Conservation (phyloP, 2,888 invertebrate species). For the Pristionchus mayeri region DNA sequence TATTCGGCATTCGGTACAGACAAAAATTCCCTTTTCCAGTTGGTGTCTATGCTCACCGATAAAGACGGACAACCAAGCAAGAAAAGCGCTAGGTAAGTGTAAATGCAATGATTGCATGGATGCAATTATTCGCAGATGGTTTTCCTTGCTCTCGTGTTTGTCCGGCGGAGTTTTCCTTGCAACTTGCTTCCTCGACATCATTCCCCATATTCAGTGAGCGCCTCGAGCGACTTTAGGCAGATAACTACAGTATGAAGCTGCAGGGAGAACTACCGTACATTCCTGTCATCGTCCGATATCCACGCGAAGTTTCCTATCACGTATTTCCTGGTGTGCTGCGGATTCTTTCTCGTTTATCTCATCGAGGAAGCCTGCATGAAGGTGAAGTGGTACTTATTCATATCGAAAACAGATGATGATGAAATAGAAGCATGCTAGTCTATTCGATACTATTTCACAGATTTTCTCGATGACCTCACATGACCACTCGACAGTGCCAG, state of each 20-base stretch:
- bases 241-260: too few relatives aligned
- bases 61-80: background rate
- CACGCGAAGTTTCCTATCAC: constrained; percentile 68
- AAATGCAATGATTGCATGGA: too few relatives aligned
- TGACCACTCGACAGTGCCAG: constrained; percentile 50
- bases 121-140: constrained; percentile 52
- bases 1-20: too few relatives aligned
- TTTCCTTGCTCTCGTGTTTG: constrained; percentile 71
- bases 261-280: constrained; percentile 61
- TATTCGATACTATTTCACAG: constrained; percentile 39
- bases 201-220: constrained; percentile 71
- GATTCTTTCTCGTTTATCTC: constrained; percentile 75
- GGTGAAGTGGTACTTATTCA: constrained; percentile 19
- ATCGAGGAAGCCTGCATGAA: constrained; percentile 71
- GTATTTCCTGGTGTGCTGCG: constrained; percentile 72
- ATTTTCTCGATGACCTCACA: constrained; percentile 61
- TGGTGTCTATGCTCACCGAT: background rate
- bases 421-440: too few relatives aligned
- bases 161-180: constrained; percentile 71
- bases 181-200: constrained; percentile 72
- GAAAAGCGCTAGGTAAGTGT: constrained; percentile 4
- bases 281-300: constrained; percentile 44
- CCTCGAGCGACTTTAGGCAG: background rate
- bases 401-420: too few relatives aligned
- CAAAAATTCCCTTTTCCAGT: too few relatives aligned